Evolutionary conservation across 1,140 invertebrate species (phyloP).

Genomic region (Drosophila santomea): DNA sequence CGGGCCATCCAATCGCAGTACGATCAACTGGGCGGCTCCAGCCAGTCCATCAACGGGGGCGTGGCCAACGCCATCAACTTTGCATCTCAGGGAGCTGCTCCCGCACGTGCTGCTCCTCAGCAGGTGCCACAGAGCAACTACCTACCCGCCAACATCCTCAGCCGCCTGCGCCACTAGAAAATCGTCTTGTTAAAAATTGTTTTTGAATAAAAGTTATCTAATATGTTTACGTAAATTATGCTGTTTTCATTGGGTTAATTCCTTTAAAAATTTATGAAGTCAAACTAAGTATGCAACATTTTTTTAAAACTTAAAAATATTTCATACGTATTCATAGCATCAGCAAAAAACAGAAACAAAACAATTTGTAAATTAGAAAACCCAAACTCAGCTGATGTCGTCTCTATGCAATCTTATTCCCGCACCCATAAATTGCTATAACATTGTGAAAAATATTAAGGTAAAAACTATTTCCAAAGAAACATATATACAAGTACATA

Average conservation of each 20-base stretch:
- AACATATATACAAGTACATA: too few relatives aligned
- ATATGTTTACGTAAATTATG: slow-evolving; percentile 14
- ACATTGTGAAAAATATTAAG: too few relatives aligned
- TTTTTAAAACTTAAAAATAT: background rate
- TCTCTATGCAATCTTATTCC: too few relatives aligned
- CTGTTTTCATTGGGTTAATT: background rate
- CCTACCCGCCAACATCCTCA: slow-evolving; percentile 71
- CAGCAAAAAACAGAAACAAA: too few relatives aligned
- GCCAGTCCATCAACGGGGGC: slow-evolving; percentile 70
- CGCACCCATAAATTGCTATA: too few relatives aligned
- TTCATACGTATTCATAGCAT: background rate
- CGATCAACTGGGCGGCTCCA: slow-evolving; percentile 66
- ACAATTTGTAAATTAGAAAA: too few relatives aligned
- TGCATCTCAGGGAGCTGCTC: slow-evolving; percentile 61
- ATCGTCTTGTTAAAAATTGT: slow-evolving; percentile 23
- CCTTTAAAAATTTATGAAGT: too few relatives aligned
- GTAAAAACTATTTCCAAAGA: too few relatives aligned
- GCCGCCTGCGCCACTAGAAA: slow-evolving; percentile 58
- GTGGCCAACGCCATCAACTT: slow-evolving; percentile 79
- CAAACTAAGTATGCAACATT: background rate
- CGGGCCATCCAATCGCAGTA: slow-evolving; percentile 70
- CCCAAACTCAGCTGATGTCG: too few relatives aligned
- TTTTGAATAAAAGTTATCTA: slow-evolving; percentile 36
- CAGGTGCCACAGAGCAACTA: slow-evolving; percentile 62
- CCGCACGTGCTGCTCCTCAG: slow-evolving; percentile 5